These are phyloP conservation scores for Shinisaurus crocodilurus DNA, from an alignment of 2,113 vertebrate genomes.

Conservation along the genomic window DNA sequence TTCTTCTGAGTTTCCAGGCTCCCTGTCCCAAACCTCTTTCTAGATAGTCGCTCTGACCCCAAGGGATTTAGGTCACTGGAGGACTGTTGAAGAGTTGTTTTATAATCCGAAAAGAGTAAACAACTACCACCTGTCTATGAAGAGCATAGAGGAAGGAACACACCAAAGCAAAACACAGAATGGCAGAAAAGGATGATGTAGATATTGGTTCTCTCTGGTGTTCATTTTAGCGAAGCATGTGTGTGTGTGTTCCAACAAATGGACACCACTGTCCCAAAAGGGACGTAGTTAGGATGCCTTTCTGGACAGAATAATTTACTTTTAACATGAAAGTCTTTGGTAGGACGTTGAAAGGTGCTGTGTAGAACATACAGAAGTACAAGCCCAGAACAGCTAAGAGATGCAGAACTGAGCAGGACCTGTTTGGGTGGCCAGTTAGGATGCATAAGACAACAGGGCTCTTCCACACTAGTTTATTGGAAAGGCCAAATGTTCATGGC, in stretches of 20 bases:
- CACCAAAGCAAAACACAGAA: slow-evolving; percentile 25
- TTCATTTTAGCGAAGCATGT: slow-evolving; percentile 15
- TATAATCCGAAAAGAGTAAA: slow-evolving; percentile 41
- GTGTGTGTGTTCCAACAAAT: not conserved
- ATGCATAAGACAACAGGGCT: not conserved
- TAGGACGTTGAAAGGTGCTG: slow-evolving; percentile 11
- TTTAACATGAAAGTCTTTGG: slow-evolving; percentile 2
- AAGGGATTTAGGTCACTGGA: slow-evolving; percentile 38
- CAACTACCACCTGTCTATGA: not conserved
- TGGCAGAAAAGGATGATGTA: not conserved
- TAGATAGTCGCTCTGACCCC: slow-evolving; percentile 35
- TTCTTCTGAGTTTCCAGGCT: slow-evolving; percentile 25
- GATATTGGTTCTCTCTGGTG: not conserved
- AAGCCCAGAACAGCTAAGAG: slow-evolving; percentile 1
- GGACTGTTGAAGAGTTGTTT: slow-evolving; percentile 40
- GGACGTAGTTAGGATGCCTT: slow-evolving; percentile 39
- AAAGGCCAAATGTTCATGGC: not conserved
- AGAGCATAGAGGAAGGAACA: slow-evolving; percentile 33
- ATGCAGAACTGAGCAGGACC: not conserved
- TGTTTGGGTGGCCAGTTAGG: not conserved
- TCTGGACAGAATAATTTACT: slow-evolving; percentile 13
- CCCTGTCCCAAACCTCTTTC: slow-evolving; percentile 27
- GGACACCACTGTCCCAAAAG: slow-evolving; percentile 36
- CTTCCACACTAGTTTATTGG: not conserved
- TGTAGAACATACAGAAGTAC: slow-evolving; percentile 18